Evolutionary conservation across 1,140 invertebrate genomes (phyloP).

Genomic region (Nasonia vitripennis): DNA sequence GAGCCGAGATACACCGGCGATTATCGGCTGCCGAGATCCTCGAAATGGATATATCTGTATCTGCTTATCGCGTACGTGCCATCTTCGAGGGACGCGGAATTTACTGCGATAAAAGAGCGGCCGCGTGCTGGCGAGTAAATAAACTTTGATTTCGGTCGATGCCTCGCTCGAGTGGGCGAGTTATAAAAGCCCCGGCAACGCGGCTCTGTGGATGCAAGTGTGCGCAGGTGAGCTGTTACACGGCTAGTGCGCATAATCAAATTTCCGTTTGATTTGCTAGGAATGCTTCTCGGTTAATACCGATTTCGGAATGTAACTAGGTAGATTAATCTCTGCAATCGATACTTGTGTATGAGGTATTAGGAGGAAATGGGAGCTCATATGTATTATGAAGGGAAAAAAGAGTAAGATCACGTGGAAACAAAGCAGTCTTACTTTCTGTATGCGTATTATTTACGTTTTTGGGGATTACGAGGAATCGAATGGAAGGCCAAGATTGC

Average conservation of each 20-base stretch:
- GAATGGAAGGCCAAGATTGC: no score
- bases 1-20: conserved; percentile 6
- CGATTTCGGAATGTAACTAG: no score
- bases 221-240: neutral
- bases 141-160: conserved; percentile 47
- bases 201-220: neutral
- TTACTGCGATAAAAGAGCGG: conserved; percentile 47
- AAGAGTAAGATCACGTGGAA: no score
- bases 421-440: no score
- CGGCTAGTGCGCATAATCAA: neutral
- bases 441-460: no score
- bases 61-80: conserved; percentile 49
- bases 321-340: no score
- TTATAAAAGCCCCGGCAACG: neutral
- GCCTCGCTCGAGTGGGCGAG: neutral
- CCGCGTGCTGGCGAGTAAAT: conserved; percentile 24
- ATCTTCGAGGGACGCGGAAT: conserved; percentile 42
- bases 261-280: neutral
- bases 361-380: no score
- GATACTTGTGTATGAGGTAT: no score
- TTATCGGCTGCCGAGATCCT: conserved; percentile 24
- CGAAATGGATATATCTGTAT: conserved; percentile 27
- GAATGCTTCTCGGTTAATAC: no score
- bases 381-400: no score
- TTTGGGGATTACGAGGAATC: no score